Conservation (phyloP, 2,888 invertebrate species). For the Anoncus sp. region DNA sequence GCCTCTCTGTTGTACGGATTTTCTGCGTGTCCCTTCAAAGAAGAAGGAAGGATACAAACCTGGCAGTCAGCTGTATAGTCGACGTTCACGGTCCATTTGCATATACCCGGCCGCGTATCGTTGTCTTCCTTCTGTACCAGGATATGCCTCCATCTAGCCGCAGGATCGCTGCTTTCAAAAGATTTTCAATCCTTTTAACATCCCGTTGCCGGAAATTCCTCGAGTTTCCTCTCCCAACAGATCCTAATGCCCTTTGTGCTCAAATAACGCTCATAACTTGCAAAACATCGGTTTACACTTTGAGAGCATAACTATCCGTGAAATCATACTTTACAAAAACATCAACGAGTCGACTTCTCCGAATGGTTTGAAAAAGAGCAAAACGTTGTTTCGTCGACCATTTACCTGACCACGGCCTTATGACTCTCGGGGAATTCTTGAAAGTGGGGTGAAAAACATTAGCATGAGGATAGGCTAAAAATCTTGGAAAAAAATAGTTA, state of each 20-base stretch:
- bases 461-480: too few species aligned
- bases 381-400: slow-evolving; percentile 9
- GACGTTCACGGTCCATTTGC: slow-evolving; percentile 57
- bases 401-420: slow-evolving; percentile 3
- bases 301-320: slow-evolving; percentile 41
- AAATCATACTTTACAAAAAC: slow-evolving; percentile 40
- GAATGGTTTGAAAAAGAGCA: slow-evolving; percentile 2
- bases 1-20: slow-evolving; percentile 25
- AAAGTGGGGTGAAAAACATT: too few species aligned
- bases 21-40: slow-evolving; percentile 51
- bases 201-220: slow-evolving; percentile 60
- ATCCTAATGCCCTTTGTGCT: slow-evolving; percentile 11
- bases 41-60: slow-evolving; percentile 35
- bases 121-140: slow-evolving; percentile 35
- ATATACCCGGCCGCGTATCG: slow-evolving; percentile 36
- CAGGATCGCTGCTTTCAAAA: slow-evolving; percentile 24
- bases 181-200: slow-evolving; percentile 29
- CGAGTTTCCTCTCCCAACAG: neutral
- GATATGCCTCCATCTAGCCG: slow-evolving; percentile 23
- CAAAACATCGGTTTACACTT: slow-evolving; percentile 28
- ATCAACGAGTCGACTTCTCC: neutral
- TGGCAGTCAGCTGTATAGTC: slow-evolving; percentile 53
- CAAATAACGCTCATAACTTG: slow-evolving; percentile 12
- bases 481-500: neutral
- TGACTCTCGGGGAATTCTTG: neutral